phyloP scores from a whole-genome alignment of 2,888 invertebrate species.

The Pseudoips prasinana region DNA sequence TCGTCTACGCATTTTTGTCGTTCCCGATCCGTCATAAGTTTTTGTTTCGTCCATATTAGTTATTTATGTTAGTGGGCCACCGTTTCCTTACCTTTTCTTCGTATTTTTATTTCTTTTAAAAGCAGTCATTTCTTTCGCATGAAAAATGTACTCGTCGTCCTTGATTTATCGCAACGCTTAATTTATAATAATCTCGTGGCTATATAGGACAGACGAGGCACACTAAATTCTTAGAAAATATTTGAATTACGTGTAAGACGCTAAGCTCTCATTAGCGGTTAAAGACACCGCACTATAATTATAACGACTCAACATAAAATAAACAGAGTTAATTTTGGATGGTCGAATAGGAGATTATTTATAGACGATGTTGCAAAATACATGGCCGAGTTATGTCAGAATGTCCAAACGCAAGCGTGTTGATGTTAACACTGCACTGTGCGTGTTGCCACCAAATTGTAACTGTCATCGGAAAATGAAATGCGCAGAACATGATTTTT shows the following conservation, averaged over 20 bases:
- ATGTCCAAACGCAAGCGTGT: conserved; percentile 37
- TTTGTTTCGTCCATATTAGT: conserved; percentile 46
- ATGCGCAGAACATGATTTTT: no score
- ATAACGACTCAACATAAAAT: conserved; percentile 57
- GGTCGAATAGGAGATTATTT: conserved; percentile 62
- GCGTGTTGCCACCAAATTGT: conserved; percentile 26
- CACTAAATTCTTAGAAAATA: conserved; percentile 35
- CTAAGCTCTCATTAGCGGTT: conserved; percentile 73
- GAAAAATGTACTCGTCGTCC: conserved; percentile 49
- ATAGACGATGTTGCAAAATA: conserved; percentile 73
- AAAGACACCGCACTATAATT: conserved; percentile 74
- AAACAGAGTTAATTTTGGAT: conserved; percentile 67
- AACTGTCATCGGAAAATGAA: conserved; percentile 38
- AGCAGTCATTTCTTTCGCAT: conserved; percentile 28
- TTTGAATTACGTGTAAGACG: conserved; percentile 42
- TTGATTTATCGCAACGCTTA: conserved; percentile 52
- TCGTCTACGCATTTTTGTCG: conserved; percentile 25
- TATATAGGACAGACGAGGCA: conserved; percentile 30
- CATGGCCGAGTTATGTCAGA: conserved; percentile 78
- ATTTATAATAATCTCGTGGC: conserved; percentile 32
- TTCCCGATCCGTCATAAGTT: conserved; percentile 41
- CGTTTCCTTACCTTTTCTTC: conserved; percentile 27
- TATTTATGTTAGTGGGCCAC: conserved; percentile 43
- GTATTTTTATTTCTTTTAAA: conserved; percentile 31
- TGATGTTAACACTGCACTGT: conserved; percentile 19